phyloP scores from a whole-genome alignment of 2,113 vertebrate species.

The Nipponia nippon region DNA sequence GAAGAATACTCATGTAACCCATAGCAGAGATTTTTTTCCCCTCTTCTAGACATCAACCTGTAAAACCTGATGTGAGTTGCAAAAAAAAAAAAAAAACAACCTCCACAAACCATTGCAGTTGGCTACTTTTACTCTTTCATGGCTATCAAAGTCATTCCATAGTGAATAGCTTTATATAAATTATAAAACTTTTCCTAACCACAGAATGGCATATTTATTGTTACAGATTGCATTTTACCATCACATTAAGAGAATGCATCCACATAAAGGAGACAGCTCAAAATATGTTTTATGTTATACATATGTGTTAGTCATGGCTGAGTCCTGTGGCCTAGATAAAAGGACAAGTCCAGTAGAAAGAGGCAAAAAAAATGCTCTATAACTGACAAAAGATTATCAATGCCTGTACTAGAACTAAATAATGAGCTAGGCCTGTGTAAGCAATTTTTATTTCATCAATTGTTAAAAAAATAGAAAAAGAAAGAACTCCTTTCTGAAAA shows the following conservation, averaged over 20 bases:
- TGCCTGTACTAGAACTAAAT: neutral
- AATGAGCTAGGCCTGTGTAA: neutral
- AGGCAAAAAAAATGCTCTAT: rapidly evolving
- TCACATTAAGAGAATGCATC: neutral
- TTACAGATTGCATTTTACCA: neutral
- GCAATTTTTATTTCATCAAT: neutral
- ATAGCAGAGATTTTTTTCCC: neutral
- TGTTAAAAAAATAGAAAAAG: neutral
- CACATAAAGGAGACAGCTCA: neutral
- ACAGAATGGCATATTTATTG: neutral
- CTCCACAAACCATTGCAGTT: neutral
- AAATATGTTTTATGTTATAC: neutral
- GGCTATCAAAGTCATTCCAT: neutral
- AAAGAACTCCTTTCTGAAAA: neutral
- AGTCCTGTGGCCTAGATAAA: neutral
- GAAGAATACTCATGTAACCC: neutral
- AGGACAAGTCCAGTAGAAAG: neutral
- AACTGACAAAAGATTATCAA: neutral
- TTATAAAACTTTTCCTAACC: neutral
- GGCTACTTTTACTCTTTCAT: neutral
- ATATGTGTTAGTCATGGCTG: neutral
- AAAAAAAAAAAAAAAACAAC: neutral
- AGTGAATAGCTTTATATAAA: neutral
- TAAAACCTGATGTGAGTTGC: neutral
- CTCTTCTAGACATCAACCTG: neutral